Conservation (phyloP, 2,797 vertebrate species). For the Ammospiza maritima region DNA sequence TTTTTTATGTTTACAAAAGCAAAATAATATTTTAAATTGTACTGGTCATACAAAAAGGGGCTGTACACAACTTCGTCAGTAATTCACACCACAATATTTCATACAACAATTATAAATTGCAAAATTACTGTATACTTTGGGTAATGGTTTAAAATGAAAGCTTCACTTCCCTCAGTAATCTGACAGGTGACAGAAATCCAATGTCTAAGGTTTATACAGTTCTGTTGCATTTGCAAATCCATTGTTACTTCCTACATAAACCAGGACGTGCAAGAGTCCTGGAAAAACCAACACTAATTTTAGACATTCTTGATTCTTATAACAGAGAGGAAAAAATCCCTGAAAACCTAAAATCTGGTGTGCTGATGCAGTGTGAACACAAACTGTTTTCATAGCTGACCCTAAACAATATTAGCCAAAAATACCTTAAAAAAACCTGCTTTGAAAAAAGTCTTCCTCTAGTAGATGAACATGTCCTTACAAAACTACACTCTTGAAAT, state of each 20-base stretch:
- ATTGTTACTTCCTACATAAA: not conserved
- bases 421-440: not conserved
- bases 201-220: rapidly evolving
- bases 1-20: not conserved
- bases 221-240: not conserved
- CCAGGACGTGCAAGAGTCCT: not conserved
- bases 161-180: not conserved
- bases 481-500: not conserved
- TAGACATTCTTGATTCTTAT: not conserved
- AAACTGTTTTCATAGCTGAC: not conserved
- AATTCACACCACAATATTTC: not conserved
- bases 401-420: not conserved
- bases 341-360: not conserved
- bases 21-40: not conserved
- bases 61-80: not conserved
- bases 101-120: not conserved
- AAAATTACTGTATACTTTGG: not conserved
- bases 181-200: not conserved
- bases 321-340: rapidly evolving
- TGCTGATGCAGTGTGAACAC: not conserved
- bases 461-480: not conserved
- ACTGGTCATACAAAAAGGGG: not conserved
- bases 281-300: not conserved
- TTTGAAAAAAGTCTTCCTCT: not conserved
- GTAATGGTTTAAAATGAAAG: not conserved